Percentiles rank a stretch among this genome's conserved stretches.
Conservation (phyloP, 1,140 invertebrate genomes). For the Globodera ellingtonae region DNA sequence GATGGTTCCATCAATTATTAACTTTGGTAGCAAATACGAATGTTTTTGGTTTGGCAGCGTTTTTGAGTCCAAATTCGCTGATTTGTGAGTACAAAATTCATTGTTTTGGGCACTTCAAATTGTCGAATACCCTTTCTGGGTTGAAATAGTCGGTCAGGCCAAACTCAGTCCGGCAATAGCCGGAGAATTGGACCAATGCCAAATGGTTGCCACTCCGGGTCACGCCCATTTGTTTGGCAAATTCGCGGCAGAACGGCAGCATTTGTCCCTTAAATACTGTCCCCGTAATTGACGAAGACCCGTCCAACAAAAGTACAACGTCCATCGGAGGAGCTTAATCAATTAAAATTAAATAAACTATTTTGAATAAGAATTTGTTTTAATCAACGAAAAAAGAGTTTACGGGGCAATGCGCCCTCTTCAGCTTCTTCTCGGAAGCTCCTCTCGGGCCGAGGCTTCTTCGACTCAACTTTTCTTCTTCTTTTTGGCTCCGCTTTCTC, state of each 20-base stretch:
- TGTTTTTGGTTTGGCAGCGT: too few species aligned
- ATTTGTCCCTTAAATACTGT: background rate
- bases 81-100: too few species aligned
- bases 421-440: background rate
- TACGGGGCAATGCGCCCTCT: background rate
- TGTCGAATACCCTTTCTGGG: background rate
- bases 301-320: background rate
- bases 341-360: too few species aligned
- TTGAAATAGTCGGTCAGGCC: background rate
- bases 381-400: background rate
- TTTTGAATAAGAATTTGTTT: too few species aligned
- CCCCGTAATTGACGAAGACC: background rate
- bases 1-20: too few species aligned
- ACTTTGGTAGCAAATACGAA: too few species aligned
- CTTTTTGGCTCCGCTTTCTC: background rate
- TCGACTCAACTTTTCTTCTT: background rate
- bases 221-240: background rate
- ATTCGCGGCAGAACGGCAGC: background rate
- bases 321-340: background rate
- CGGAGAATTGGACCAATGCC: conserved; percentile 1
- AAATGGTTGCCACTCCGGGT: background rate
- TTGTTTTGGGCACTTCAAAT: background rate
- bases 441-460: background rate
- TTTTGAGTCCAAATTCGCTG: too few species aligned
- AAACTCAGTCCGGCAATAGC: background rate